Conservation (phyloP, 2,113 vertebrate species). For the Zosterops japonicus region DNA sequence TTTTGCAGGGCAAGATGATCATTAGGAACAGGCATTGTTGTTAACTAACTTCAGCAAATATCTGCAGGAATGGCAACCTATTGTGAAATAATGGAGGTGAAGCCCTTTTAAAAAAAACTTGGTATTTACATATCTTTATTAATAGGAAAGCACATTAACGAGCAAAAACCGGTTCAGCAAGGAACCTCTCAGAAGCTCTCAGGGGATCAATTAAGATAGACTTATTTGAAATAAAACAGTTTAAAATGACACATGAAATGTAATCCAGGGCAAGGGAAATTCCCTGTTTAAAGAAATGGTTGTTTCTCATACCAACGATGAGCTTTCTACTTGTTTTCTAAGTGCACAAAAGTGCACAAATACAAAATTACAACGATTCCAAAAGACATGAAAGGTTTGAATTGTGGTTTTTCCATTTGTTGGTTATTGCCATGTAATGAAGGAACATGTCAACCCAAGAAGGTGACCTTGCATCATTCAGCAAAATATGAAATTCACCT, state of each 20-base stretch:
- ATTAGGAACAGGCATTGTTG: not conserved
- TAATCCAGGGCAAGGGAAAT: not conserved
- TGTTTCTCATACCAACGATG: not conserved
- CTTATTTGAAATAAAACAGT: slow-evolving; percentile 26
- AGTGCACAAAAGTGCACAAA: not conserved
- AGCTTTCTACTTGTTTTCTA: not conserved
- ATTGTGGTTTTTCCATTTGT: not conserved
- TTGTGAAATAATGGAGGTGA: slow-evolving; percentile 36
- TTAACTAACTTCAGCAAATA: slow-evolving; percentile 22
- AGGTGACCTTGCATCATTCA: not conserved
- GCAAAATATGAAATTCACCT: not conserved
- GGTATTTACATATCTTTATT: slow-evolving; percentile 41
- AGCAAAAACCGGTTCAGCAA: slow-evolving; percentile 22
- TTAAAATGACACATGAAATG: slow-evolving; percentile 31
- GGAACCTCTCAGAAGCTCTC: slow-evolving; percentile 12
- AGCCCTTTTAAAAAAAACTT: not conserved
- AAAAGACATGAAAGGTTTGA: not conserved
- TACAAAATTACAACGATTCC: not conserved
- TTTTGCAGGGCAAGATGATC: not conserved
- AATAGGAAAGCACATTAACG: not conserved
- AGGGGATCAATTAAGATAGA: slow-evolving; percentile 34
- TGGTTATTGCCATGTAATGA: not conserved
- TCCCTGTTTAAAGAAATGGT: not conserved
- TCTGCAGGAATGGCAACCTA: not conserved
- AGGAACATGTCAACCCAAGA: not conserved